Conservation (phyloP, 2,888 invertebrate species). For the Ommatoiulus sabulosus region DNA sequence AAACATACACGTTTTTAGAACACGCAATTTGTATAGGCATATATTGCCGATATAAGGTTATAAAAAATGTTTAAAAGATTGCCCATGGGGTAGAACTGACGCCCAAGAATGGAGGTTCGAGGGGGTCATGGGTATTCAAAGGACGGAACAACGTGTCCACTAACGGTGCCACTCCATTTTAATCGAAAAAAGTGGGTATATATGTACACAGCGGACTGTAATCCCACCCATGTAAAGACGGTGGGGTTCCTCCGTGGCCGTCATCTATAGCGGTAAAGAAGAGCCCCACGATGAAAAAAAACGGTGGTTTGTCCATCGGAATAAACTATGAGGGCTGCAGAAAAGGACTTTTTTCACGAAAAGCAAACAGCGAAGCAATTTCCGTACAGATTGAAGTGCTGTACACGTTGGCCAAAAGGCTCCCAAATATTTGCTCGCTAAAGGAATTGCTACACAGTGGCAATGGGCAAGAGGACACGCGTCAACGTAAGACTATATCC, state of each 20-base stretch:
- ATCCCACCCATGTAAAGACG: neutral
- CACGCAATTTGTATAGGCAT: too few relatives aligned
- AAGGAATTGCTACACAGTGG: constrained; percentile 16
- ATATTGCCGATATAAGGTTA: too few relatives aligned
- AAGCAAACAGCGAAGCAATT: neutral
- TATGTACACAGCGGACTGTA: constrained; percentile 12
- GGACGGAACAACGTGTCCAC: neutral
- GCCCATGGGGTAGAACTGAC: neutral
- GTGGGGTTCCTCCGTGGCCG: neutral
- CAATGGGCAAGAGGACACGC: constrained; percentile 12
- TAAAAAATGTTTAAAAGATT: too few relatives aligned
- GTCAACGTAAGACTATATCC: neutral
- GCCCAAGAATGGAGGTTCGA: neutral
- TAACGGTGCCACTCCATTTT: neutral
- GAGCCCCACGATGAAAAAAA: neutral
- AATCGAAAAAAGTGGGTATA: constrained; percentile 1
- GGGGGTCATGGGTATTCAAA: neutral
- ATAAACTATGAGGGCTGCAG: neutral
- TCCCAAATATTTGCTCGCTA: neutral
- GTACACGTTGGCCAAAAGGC: constrained; percentile 8
- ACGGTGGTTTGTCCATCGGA: neutral
- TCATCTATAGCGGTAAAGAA: neutral
- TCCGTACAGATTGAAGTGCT: constrained; percentile 19
- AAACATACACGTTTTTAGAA: too few relatives aligned
- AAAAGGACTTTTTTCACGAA: neutral